Conservation (phyloP, 2,113 vertebrate genomes). For the Gobiocypris rarus region DNA sequence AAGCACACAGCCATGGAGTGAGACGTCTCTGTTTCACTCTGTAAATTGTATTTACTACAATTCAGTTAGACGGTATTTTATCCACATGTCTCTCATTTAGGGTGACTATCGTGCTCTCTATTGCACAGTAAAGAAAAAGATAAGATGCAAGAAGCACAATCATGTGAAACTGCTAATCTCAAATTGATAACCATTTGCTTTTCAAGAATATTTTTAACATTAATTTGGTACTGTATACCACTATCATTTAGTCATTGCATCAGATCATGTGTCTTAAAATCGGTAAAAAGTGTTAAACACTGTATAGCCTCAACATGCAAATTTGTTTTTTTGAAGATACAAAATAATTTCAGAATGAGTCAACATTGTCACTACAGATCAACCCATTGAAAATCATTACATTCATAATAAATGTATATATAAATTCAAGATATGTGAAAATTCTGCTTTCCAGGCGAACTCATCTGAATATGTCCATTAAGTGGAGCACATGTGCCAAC, state of each 20-base stretch:
- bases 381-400: no score
- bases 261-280: background rate
- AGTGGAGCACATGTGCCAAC: background rate
- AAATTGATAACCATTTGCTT: background rate
- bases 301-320: background rate
- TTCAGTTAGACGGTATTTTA: slow-evolving; percentile 34
- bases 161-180: slow-evolving; percentile 2
- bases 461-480: background rate
- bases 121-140: background rate
- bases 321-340: background rate
- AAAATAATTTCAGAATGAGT: background rate
- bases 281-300: background rate
- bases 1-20: background rate
- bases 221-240: background rate
- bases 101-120: slow-evolving; percentile 4
- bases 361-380: background rate
- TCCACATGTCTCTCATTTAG: slow-evolving; percentile 32
- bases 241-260: background rate
- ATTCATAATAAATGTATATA: no score
- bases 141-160: background rate
- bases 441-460: background rate
- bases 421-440: background rate
- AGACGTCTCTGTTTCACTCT: background rate
- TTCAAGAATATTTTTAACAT: background rate
- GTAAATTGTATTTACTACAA: slow-evolving; percentile 44